A percentile compares a stretch with the other conserved stretches of the same genome.
These are phyloP conservation scores for Pachypanchax playfairii DNA, from an alignment of 2,113 vertebrate genomes.

Conservation along the genomic window DNA sequence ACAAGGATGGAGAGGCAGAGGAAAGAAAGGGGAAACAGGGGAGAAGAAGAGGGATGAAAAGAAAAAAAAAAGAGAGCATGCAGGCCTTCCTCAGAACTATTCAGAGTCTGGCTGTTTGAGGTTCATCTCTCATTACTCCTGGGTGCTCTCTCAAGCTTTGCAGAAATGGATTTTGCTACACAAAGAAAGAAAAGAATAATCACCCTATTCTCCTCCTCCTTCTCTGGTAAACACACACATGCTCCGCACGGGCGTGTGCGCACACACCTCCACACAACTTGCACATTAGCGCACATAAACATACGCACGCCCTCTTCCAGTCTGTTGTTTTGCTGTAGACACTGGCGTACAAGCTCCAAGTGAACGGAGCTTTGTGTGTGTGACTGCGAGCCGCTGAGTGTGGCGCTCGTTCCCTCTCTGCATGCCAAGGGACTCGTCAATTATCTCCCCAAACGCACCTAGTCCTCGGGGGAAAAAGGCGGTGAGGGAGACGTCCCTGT, in stretches of 20 bases:
- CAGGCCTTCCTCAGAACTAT: conserved; percentile 69
- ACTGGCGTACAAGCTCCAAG: conserved; percentile 35
- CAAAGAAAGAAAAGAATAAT: conserved; percentile 79
- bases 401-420: conserved; percentile 63
- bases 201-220: conserved; percentile 66
- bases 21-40: conserved; percentile 34
- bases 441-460: conserved; percentile 81
- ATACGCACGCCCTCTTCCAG: conserved; percentile 44
- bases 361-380: conserved; percentile 60
- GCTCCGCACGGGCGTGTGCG: conserved; percentile 18
- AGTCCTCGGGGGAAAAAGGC: conserved; percentile 76
- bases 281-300: conserved; percentile 13
- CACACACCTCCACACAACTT: conserved; percentile 27
- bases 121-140: conserved; percentile 78
- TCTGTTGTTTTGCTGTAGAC: conserved; percentile 69
- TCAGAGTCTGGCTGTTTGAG: conserved; percentile 69
- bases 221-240: conserved; percentile 67
- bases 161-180: conserved; percentile 72
- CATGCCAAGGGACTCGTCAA: conserved; percentile 81
- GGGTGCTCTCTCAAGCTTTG: conserved; percentile 72
- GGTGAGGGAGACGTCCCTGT: conserved; percentile 77
- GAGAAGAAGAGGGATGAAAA: conserved; percentile 52
- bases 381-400: conserved; percentile 67
- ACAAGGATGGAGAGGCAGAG: conserved; percentile 51
- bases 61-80: conserved; percentile 39